Percentiles rank a stretch among this genome's conserved stretches.
Evolutionary conservation across 2,797 vertebrate species (phyloP).

Genomic region (Merluccius polli): DNA sequence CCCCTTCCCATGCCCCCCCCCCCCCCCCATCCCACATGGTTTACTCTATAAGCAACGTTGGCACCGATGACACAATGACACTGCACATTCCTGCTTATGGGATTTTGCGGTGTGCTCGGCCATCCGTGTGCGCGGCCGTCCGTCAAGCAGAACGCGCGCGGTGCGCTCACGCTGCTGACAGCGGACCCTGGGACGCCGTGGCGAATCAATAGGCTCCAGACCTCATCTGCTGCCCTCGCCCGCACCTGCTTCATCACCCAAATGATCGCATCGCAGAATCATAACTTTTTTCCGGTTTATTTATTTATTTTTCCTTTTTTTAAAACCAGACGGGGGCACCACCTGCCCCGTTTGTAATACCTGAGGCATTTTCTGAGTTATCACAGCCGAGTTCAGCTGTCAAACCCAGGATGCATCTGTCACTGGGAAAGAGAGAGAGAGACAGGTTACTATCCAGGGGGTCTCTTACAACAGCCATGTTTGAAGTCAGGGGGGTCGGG

Average conservation of each 20-base stretch:
- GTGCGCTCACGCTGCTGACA: constrained; percentile 36
- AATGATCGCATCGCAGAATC: constrained; percentile 75
- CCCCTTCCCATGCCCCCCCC: not conserved
- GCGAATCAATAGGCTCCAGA: constrained; percentile 69
- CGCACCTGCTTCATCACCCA: constrained; percentile 69
- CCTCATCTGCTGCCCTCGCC: constrained; percentile 60
- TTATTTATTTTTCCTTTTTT: not conserved
- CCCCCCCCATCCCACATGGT: not conserved
- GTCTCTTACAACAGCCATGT: constrained; percentile 43
- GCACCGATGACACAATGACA: not conserved
- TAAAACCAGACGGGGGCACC: not conserved
- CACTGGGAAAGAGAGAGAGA: constrained; percentile 53
- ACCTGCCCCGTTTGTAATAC: constrained; percentile 51
- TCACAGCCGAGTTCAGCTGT: constrained; percentile 54
- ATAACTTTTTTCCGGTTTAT: constrained; percentile 57
- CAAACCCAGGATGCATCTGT: constrained; percentile 47
- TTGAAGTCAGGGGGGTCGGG: constrained; percentile 40
- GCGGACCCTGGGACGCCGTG: constrained; percentile 15
- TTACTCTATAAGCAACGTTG: not conserved
- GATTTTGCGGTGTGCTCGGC: not conserved
- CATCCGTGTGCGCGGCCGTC: not conserved
- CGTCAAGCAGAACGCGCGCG: not conserved
- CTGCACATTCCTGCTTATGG: not conserved
- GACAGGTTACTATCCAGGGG: constrained; percentile 53
- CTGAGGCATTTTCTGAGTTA: constrained; percentile 61